phyloP scores from a whole-genome alignment of 2,797 vertebrate genomes.

The Emys orbicularis region DNA sequence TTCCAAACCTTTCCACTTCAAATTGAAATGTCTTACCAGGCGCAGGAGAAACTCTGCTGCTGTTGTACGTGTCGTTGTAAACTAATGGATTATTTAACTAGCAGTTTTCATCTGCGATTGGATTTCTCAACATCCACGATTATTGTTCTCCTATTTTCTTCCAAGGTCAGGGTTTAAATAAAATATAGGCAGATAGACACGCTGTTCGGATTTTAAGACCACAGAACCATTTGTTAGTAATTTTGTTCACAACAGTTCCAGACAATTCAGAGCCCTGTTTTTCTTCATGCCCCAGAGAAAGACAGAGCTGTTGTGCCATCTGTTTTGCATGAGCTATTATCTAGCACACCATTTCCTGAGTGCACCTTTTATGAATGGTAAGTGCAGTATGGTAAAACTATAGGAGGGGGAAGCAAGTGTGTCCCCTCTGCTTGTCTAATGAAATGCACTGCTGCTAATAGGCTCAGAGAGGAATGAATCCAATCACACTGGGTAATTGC shows the following conservation, averaged over 20 bases:
- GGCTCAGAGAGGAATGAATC: conserved; percentile 3
- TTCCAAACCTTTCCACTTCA: conserved; percentile 48
- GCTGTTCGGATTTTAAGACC: conserved; percentile 25
- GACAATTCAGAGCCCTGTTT: conserved; percentile 9
- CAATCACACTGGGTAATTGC: conserved; percentile 6
- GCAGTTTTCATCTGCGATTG: background rate
- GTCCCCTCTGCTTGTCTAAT: conserved; percentile 20
- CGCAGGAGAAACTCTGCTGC: conserved; percentile 19
- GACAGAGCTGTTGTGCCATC: conserved; percentile 60
- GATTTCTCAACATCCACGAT: background rate
- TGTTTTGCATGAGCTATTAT: conserved; percentile 63
- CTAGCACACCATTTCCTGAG: conserved; percentile 51
- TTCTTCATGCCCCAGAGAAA: conserved; percentile 45
- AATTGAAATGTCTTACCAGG: conserved; percentile 46
- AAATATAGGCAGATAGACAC: conserved; percentile 24
- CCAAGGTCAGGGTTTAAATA: conserved; percentile 40
- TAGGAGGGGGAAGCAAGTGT: background rate
- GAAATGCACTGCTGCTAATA: conserved; percentile 25
- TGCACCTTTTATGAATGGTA: conserved; percentile 56
- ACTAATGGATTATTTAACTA: conserved; percentile 15
- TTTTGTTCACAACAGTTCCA: conserved; percentile 60
- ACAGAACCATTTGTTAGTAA: conserved; percentile 45
- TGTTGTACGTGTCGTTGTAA: background rate
- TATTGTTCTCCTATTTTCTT: conserved; percentile 23
- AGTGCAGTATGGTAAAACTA: too few relatives aligned